Evolutionary conservation across 2,888 invertebrate genomes (phyloP).

Genomic region (Oxytorus armatus): DNA sequence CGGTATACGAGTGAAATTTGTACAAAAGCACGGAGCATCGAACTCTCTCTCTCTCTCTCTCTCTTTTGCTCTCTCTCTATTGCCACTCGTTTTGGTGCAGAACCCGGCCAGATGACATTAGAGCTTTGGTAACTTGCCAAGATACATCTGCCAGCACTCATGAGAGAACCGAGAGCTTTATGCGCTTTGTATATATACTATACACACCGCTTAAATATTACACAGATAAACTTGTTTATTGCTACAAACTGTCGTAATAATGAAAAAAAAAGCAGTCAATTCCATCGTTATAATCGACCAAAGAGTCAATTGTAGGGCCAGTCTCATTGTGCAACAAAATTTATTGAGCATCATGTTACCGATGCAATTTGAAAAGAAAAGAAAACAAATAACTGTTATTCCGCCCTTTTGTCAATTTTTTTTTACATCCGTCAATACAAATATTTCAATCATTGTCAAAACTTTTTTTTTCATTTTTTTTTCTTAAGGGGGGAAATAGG

Average conservation of each 20-base stretch:
- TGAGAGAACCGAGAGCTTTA: constrained; percentile 35
- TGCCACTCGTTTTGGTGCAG: constrained; percentile 69
- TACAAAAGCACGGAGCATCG: constrained; percentile 14
- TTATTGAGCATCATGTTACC: too few relatives aligned
- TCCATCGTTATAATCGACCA: constrained; percentile 12
- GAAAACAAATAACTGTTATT: too few relatives aligned
- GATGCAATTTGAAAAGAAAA: too few relatives aligned
- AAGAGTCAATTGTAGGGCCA: constrained; percentile 8
- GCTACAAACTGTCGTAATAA: not conserved
- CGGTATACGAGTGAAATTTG: constrained; percentile 9
- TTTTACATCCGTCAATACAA: too few relatives aligned
- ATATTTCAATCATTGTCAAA: too few relatives aligned
- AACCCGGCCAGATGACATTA: constrained; percentile 77
- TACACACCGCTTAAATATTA: constrained; percentile 10
- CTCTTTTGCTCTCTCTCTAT: constrained; percentile 19
- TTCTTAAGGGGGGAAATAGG: too few relatives aligned
- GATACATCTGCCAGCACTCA: constrained; percentile 77
- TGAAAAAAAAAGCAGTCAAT: constrained; percentile 6
- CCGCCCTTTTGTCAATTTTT: too few relatives aligned
- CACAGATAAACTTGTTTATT: constrained; percentile 1
- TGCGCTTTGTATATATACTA: constrained; percentile 21
- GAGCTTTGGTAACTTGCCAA: constrained; percentile 79
- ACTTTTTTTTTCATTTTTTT: too few relatives aligned
- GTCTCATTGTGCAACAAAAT: too few relatives aligned
- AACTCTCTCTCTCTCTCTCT: not conserved